A percentile compares a stretch with the other conserved stretches of the same genome.
Conservation (phyloP, 37 sponge, comb jelly and placozoan species). For the Petrosia ficiformis region DNA sequence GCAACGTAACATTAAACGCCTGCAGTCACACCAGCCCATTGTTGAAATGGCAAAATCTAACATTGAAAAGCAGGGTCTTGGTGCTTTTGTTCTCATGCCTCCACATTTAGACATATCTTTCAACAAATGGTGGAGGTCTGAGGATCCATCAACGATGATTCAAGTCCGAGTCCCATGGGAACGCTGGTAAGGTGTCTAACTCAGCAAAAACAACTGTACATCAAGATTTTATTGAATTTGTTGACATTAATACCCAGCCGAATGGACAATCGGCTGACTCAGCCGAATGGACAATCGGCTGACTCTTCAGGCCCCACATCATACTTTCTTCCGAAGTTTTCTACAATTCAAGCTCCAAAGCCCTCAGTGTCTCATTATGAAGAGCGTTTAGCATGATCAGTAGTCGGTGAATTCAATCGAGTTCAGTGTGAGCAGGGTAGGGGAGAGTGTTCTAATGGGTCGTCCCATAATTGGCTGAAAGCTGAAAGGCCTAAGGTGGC, state of each 20-base stretch:
- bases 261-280: too few relatives aligned
- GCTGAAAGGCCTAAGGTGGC: too few relatives aligned
- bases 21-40: constrained; percentile 15
- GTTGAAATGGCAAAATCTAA: constrained; percentile 23
- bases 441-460: too few relatives aligned
- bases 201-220: too few relatives aligned
- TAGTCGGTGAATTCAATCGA: too few relatives aligned
- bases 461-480: too few relatives aligned
- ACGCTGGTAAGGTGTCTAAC: too few relatives aligned
- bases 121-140: constrained; percentile 42
- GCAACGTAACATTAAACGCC: too few relatives aligned
- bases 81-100: constrained; percentile 36
- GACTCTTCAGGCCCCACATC: constrained; percentile 31
- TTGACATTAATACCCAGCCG: too few relatives aligned
- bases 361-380: constrained; percentile 17
- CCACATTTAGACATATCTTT: not conserved
- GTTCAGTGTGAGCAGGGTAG: too few relatives aligned
- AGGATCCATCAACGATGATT: not conserved
- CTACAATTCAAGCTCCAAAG: constrained; percentile 44
- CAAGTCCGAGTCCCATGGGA: constrained; percentile 33
- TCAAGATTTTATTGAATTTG: too few relatives aligned
- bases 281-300: constrained; percentile 50
- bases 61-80: constrained; percentile 19
- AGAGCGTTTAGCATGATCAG: constrained; percentile 23
- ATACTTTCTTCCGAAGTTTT: constrained; percentile 36